Conservation (phyloP, 2,797 vertebrate genomes). For the Centropyge bicolor region DNA sequence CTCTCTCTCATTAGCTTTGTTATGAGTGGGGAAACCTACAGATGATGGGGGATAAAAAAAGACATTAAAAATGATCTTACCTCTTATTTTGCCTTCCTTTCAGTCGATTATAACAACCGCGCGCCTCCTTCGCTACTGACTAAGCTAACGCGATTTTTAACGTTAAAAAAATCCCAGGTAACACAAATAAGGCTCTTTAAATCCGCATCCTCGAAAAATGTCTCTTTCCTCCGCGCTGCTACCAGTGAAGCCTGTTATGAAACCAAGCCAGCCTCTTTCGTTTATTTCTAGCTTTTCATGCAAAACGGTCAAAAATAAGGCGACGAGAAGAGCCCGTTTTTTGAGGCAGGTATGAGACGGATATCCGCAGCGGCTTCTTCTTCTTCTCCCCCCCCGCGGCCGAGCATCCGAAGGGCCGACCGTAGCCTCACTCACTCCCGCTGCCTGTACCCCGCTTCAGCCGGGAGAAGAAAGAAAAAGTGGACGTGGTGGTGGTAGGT, state of each 20-base stretch:
- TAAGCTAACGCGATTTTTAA: slow-evolving; percentile 62
- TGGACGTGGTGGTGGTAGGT: slow-evolving; percentile 61
- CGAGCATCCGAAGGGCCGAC: slow-evolving; percentile 73
- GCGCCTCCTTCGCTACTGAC: slow-evolving; percentile 47
- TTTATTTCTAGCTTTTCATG: slow-evolving; percentile 24
- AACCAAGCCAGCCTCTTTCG: slow-evolving; percentile 54
- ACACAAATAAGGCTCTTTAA: slow-evolving; percentile 62
- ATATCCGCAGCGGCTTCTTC: slow-evolving; percentile 75
- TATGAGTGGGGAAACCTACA: slow-evolving; percentile 48
- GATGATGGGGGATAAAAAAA: background rate
- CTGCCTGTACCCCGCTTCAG: slow-evolving; percentile 58
- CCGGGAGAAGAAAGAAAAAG: slow-evolving; percentile 78
- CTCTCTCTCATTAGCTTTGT: slow-evolving; percentile 67
- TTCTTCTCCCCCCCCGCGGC: slow-evolving; percentile 42
- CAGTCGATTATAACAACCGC: slow-evolving; percentile 35
- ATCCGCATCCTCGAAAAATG: slow-evolving; percentile 80
- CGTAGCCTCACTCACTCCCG: slow-evolving; percentile 57
- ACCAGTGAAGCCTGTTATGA: slow-evolving; percentile 75
- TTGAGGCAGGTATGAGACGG: slow-evolving; percentile 69
- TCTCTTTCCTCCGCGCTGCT: slow-evolving; percentile 65
- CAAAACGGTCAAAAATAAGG: slow-evolving; percentile 30
- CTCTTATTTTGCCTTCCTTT: slow-evolving; percentile 65
- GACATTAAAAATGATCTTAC: slow-evolving; percentile 64
- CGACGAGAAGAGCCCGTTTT: slow-evolving; percentile 45
- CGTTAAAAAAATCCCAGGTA: slow-evolving; percentile 77